Evolutionary conservation across 2,888 invertebrate species (phyloP), one percentile per base, ranked within the genome.

Genomic region (Holacanthella duospinosa): DNA sequence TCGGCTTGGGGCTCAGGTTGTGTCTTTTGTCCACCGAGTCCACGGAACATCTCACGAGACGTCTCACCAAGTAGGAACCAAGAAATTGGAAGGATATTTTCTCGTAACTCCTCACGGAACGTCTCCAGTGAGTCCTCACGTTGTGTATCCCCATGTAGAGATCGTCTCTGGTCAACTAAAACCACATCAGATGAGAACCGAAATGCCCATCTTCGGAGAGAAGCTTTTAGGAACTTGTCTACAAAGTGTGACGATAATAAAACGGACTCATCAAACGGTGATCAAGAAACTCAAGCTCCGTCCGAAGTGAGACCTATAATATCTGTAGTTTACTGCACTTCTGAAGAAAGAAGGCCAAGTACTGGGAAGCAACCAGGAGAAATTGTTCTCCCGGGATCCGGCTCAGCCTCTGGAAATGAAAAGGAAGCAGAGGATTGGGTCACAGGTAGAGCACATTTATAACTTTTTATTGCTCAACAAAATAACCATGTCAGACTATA

Each of bases 1-100:
- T 69, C 73, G 9, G 72, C 72, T 21, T 73, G 73, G 73, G 73
- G 73, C 28, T 73, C 73, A 24, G 73, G 71, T 4, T 73, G 73
- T 66, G 73, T 73, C 24, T 73, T 73, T 60, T 72, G 71, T 66
- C 73, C 73, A 27, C 71, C 73, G 9, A 73, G 73, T 64, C 73
- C 73, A 12, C 64, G 71, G 27, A 73, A 71, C 61, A 68, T 71
- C 43, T 70, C 70, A 12, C 62, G 73, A 55, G 73, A 73, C 55
- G 73, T 69, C 1, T 73, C 73, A 25, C 73, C 73, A 1, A 73
- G 71, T 64, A 58, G 73, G 28, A 48, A 48, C 21, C 48, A 59
- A 59, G 73, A 73, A 60, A 66, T 68, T 36, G 71, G 70, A 16
- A 62, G 69, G 58, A 68, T 72, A n/a, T 73, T 73, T 56, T 73